phyloP scores from a whole-genome alignment of 2,888 invertebrate species.

The Pollenia griseotomentosa region DNA sequence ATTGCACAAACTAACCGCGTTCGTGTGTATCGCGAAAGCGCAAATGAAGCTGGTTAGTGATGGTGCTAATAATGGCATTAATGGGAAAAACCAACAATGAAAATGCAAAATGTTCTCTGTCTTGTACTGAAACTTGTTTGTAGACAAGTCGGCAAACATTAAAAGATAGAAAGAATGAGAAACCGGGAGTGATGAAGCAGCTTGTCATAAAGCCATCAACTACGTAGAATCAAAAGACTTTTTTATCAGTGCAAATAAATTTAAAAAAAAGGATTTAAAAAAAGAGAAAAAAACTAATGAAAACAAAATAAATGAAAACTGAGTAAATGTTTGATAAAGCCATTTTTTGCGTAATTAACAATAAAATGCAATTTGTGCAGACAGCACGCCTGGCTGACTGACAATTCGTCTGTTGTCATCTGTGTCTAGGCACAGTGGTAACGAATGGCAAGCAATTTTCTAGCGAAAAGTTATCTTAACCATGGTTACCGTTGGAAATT shows the following conservation, averaged over 20 bases:
- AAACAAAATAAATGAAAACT: not conserved
- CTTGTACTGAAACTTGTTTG: not conserved
- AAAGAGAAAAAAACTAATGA: not conserved
- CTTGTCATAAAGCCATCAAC: not conserved
- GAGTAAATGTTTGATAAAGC: slow-evolving; percentile 51
- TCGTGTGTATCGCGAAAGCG: not conserved
- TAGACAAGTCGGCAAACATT: slow-evolving; percentile 11
- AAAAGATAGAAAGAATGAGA: not conserved
- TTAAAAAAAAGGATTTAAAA: not conserved
- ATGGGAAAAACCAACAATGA: not conserved
- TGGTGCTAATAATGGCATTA: not conserved
- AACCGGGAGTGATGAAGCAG: not conserved
- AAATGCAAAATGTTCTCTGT: not conserved
- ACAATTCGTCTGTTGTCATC: slow-evolving; percentile 46
- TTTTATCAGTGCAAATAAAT: slow-evolving; percentile 1
- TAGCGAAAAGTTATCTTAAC: too few relatives aligned
- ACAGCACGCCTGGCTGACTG: slow-evolving; percentile 47
- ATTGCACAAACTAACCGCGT: not conserved
- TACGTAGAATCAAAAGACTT: not conserved
- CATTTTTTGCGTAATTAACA: slow-evolving; percentile 57
- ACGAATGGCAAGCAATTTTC: not conserved
- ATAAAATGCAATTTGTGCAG: slow-evolving; percentile 58
- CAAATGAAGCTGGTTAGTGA: not conserved
- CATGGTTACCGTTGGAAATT: not conserved
- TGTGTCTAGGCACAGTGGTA: slow-evolving; percentile 8